A percentile compares a stretch with the other conserved stretches of the same genome.
These are phyloP conservation scores for Andrena hattorfiana DNA, from an alignment of 2,888 invertebrate species.

Conservation along the genomic window DNA sequence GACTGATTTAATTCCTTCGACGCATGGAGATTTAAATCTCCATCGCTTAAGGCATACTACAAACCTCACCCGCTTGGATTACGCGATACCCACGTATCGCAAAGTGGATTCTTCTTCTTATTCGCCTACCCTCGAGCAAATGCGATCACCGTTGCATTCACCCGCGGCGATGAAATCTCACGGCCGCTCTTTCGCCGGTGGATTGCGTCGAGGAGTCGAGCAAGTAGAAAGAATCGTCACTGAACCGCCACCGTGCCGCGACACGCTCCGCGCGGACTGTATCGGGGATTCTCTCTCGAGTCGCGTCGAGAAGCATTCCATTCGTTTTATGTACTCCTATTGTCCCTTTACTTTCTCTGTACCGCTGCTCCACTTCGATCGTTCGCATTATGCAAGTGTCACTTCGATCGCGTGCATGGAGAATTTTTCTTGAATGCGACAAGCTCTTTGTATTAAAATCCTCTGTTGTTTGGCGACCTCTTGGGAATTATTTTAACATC, in stretches of 20 bases:
- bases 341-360: constrained; percentile 16
- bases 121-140: constrained; percentile 1
- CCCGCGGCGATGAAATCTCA: constrained; percentile 31
- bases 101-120: constrained; percentile 40
- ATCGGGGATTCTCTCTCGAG: constrained; percentile 17
- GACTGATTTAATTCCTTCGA: constrained; percentile 11
- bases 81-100: constrained; percentile 30
- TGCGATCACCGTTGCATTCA: constrained; percentile 8
- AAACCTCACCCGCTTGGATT: constrained; percentile 20
- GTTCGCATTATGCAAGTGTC: constrained; percentile 3
- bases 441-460: too few species aligned
- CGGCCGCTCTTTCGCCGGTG: constrained; percentile 21
- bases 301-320: not conserved
- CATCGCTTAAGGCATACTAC: constrained; percentile 13
- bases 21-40: constrained; percentile 9
- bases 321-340: not conserved
- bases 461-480: too few species aligned
- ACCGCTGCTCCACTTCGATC: not conserved
- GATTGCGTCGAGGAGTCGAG: constrained; percentile 20
- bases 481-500: too few species aligned
- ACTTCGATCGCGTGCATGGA: too few species aligned
- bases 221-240: constrained; percentile 37
- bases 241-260: constrained; percentile 32
- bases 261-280: constrained; percentile 16
- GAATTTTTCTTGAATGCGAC: too few species aligned